phyloP scores from a whole-genome alignment of 2,888 invertebrate species.

The Miltochrista miniata region DNA sequence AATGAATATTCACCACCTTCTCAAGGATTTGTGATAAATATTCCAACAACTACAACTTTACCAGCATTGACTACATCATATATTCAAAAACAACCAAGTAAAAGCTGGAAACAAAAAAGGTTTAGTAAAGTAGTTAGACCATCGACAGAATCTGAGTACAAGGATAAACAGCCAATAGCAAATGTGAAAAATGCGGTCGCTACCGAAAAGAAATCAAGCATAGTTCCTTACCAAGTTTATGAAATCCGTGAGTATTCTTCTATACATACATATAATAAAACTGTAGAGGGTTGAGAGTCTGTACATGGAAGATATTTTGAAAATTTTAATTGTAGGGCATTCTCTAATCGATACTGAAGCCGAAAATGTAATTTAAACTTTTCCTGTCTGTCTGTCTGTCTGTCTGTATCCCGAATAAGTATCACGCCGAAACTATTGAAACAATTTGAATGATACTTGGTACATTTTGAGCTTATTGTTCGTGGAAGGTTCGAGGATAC shows the following conservation, averaged over 20 bases:
- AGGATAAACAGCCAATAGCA: slow-evolving; percentile 1
- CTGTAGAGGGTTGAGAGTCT: too few relatives aligned
- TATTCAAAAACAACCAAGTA: not conserved
- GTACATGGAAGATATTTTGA: too few relatives aligned
- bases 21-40: not conserved
- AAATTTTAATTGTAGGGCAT: too few relatives aligned
- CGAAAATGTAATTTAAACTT: too few relatives aligned
- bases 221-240: slow-evolving; percentile 37
- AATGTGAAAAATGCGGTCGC: slow-evolving; percentile 28
- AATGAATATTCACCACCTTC: not conserved
- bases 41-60: not conserved
- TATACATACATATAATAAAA: too few relatives aligned
- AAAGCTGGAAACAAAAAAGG: slow-evolving; percentile 4
- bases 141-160: slow-evolving; percentile 6
- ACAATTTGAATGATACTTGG: too few relatives aligned
- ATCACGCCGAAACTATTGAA: too few relatives aligned
- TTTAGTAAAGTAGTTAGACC: not conserved
- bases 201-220: not conserved
- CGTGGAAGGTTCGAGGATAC: too few relatives aligned
- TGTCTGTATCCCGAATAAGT: too few relatives aligned
- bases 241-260: slow-evolving; percentile 59
- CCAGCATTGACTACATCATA: slow-evolving; percentile 2
- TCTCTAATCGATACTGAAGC: too few relatives aligned
- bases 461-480: too few relatives aligned
- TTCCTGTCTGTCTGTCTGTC: too few relatives aligned